Base-by-base conservation (phyloP, 2,888 invertebrate genomes). In the Taphrorychus bicolor region DNA sequence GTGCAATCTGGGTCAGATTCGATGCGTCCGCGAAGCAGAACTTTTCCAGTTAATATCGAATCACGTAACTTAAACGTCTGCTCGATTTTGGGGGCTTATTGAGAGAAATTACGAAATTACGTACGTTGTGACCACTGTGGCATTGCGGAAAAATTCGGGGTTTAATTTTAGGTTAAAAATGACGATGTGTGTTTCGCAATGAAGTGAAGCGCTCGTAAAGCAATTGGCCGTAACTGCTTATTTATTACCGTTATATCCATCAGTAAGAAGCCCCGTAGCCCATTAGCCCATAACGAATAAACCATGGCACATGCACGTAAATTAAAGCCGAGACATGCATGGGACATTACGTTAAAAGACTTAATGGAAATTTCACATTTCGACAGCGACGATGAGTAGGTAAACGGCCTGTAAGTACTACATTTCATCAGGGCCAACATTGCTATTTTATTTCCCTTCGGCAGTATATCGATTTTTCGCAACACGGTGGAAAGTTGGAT, bases 1-100 rank as follows among this genome's bases (percentile, higher is more conserved):
- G 53, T 42, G 54, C 42, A 65, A 66, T 66, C 66, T 66, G 53
- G 66, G 66, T 66, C 66, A 66, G 60, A 57, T 57, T 52, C 49
- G 57, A 42, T 58, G 51, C 61, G 52, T 49, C 41, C 45, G 11
- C 45, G 58, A 56, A 54, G 41, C 58, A 59, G 42, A 62, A 64
- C 41, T 58, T 64, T 64, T 51, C 22, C 64, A 51, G 18, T 42
- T 23, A 51, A 45, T n/a, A 45, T 45, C 45, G 17, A 17, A 45
- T 45, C 14, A 45, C 45, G 45, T 45, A 45, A 45, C 45, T 45
- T 45, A 45, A 45, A 14, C 4, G 45, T 16, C 17, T 16, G 17
- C 14, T 45, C 45, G 14, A 45, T 45, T n/a, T 14, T 45, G 45
- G 14, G 14, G 14, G 5, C 14, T 45, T 16, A 45, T 45, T 14